A percentile compares a stretch with the other conserved stretches of the same genome.
Evolutionary conservation across 1,140 invertebrate species (phyloP).

Genomic region (Heliconius himera): DNA sequence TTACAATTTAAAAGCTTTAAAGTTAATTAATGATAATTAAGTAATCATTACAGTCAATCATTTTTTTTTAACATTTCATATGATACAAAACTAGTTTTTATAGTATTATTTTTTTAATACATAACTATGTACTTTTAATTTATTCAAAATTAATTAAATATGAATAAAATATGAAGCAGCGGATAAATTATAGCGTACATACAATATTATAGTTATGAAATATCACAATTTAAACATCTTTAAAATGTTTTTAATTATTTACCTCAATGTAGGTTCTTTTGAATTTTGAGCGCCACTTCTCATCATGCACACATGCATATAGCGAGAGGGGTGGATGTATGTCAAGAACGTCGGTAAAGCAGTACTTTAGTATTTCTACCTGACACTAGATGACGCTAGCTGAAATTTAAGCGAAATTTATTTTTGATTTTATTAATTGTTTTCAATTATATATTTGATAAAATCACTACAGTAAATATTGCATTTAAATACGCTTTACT

Average conservation of each 20-base stretch:
- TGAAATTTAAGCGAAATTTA: not conserved
- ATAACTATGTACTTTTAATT: not conserved
- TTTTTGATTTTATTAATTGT: not conserved
- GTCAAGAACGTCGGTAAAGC: conserved; percentile 54
- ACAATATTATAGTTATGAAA: not conserved
- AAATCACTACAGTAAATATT: not conserved
- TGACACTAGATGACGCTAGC: conserved; percentile 54
- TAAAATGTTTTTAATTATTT: conserved; percentile 38
- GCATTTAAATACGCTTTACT: not conserved
- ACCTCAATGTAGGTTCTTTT: conserved; percentile 44
- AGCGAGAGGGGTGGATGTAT: conserved; percentile 27
- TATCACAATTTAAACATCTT: conserved; percentile 21
- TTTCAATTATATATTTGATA: not conserved
- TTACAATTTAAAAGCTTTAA: too few relatives aligned
- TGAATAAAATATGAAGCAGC: not conserved
- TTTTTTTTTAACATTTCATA: not conserved
- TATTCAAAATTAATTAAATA: not conserved
- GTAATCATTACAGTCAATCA: too few relatives aligned
- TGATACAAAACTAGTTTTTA: not conserved
- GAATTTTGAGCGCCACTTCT: conserved; percentile 64
- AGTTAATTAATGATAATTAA: too few relatives aligned
- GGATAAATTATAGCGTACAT: not conserved
- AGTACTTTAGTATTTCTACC: conserved; percentile 56
- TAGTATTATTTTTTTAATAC: not conserved
- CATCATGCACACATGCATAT: conserved; percentile 57